phyloP scores from a whole-genome alignment of 2,888 invertebrate species.

The Sussaba pulchella region DNA sequence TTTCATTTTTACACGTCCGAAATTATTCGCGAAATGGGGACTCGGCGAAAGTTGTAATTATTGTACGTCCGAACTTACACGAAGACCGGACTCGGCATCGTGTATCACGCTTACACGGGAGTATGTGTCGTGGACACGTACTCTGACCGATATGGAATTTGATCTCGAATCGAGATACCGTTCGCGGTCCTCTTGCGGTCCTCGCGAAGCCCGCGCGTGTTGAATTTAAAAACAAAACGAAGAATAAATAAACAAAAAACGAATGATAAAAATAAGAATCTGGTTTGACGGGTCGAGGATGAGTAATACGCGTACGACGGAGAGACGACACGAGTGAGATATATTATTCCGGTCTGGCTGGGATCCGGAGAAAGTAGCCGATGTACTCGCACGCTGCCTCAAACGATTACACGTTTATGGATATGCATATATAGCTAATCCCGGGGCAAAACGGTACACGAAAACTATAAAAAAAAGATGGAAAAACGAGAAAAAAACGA shows the following conservation, averaged over 20 bases:
- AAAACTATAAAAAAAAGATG: too few species aligned
- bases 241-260: too few species aligned
- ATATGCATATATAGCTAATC: not conserved
- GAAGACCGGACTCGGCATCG: not conserved
- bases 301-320: constrained; percentile 68
- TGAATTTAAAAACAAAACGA: too few species aligned
- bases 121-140: not conserved
- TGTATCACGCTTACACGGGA: not conserved
- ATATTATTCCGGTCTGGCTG: constrained; percentile 71
- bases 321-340: constrained; percentile 68
- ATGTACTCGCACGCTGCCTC: constrained; percentile 42
- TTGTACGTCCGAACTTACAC: constrained; percentile 16
- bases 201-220: constrained; percentile 15
- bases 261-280: not conserved
- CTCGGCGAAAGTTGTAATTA: constrained; percentile 30
- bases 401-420: not conserved
- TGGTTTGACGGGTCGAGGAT: constrained; percentile 63
- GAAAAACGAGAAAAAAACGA: too few species aligned
- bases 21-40: not conserved
- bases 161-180: constrained; percentile 46
- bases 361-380: constrained; percentile 75
- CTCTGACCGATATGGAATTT: constrained; percentile 44
- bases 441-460: too few species aligned
- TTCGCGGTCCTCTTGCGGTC: constrained; percentile 40
- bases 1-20: constrained; percentile 15